These are phyloP conservation scores for Trachelus iudaicus DNA, from an alignment of 2,888 invertebrate genomes.

Conservation along the genomic window DNA sequence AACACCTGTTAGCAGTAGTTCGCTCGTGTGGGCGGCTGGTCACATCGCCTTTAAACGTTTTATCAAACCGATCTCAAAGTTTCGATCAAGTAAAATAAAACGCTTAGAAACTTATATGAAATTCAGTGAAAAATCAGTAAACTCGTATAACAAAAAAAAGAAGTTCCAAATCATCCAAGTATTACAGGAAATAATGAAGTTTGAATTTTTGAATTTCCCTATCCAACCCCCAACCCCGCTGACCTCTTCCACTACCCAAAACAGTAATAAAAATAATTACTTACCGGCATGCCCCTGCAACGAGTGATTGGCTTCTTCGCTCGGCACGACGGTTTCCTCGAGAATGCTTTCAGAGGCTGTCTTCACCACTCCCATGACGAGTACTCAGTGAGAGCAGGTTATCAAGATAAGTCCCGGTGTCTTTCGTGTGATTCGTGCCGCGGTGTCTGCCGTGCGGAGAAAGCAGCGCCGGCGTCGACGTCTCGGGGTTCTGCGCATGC, in stretches of 20 bases:
- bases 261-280: conserved; percentile 25
- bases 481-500: conserved; percentile 46
- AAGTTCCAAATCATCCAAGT: neutral
- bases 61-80: neutral
- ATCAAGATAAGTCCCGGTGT: conserved; percentile 8
- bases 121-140: neutral
- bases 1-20: conserved; percentile 61
- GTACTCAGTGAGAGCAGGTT: conserved; percentile 15
- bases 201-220: neutral
- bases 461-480: conserved; percentile 37
- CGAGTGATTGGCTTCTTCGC: conserved; percentile 60
- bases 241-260: neutral
- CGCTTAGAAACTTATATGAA: neutral
- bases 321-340: conserved; percentile 54
- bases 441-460: conserved; percentile 32
- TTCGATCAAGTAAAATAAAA: neutral
- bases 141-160: neutral
- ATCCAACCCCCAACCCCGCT: neutral
- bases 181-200: neutral
- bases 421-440: conserved; percentile 38
- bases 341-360: conserved; percentile 55
- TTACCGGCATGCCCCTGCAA: conserved; percentile 56
- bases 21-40: conserved; percentile 29
- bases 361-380: conserved; percentile 59
- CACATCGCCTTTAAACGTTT: conserved; percentile 40